Percentiles rank a stretch among this genome's conserved stretches.
phyloP scores from a whole-genome alignment of 2,113 vertebrate species.

The Mesoclemmys tuberculata region DNA sequence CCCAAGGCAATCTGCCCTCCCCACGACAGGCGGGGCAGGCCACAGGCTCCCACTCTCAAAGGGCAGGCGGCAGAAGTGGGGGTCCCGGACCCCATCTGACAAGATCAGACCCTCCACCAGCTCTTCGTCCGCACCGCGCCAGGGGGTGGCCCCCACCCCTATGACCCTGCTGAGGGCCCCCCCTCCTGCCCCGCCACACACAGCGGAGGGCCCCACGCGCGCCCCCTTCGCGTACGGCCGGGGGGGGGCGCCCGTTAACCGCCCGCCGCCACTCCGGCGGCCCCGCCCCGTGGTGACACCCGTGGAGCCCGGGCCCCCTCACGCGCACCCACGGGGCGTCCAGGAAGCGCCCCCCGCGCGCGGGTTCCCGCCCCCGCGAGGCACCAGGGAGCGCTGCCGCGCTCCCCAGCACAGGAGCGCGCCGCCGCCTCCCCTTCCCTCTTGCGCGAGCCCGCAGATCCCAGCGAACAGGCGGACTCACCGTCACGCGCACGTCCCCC shows the following conservation, averaged over 20 bases:
- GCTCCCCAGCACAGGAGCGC: not conserved
- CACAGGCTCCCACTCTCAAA: too few species aligned
- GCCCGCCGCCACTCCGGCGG: not conserved
- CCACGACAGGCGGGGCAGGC: too few species aligned
- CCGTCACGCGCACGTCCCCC: not conserved
- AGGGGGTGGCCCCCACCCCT: too few species aligned
- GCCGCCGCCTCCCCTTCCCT: not conserved
- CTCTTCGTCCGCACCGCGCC: too few species aligned
- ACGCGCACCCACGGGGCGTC: not conserved
- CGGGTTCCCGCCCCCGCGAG: fast-evolving
- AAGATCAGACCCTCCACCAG: not conserved
- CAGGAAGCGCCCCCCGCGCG: too few species aligned
- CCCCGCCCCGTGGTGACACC: not conserved
- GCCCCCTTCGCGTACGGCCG: not conserved
- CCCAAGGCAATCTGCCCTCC: too few species aligned
- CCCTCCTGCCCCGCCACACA: too few species aligned
- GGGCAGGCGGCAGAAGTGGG: too few species aligned
- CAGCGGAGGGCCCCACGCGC: not conserved
- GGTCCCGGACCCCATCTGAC: not conserved
- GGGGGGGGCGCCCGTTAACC: not conserved
- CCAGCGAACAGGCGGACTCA: not conserved
- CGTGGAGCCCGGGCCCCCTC: too few species aligned
- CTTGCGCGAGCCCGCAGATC: not conserved
- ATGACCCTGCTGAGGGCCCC: too few species aligned
- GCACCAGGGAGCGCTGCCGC: not conserved